phyloP scores from a whole-genome alignment of 2,113 vertebrate species.

The Numida meleagris region DNA sequence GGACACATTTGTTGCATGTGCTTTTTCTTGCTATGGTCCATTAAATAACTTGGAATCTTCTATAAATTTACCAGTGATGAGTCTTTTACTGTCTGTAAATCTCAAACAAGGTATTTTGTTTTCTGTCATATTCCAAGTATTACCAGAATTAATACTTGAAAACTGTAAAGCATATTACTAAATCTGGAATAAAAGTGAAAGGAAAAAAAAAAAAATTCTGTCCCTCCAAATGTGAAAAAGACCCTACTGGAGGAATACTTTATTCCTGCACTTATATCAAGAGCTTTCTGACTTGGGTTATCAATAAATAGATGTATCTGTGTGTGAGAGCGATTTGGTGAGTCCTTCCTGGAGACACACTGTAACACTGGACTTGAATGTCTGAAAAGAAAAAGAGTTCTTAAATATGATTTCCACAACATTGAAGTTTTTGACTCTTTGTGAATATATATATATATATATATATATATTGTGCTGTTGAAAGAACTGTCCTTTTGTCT shows the following conservation, averaged over 20 bases:
- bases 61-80: not conserved
- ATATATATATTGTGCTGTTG: too few relatives aligned
- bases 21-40: not conserved
- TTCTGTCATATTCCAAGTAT: not conserved
- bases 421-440: not conserved
- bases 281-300: not conserved
- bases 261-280: conserved; percentile 8
- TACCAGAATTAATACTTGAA: not conserved
- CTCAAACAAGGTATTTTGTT: not conserved
- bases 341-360: not conserved
- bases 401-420: not conserved
- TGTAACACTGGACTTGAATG: not conserved
- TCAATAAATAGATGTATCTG: not conserved
- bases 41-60: not conserved
- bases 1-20: not conserved
- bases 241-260: not conserved
- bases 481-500: not conserved
- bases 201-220: not conserved
- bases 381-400: not conserved
- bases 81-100: not conserved
- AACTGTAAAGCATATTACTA: not conserved
- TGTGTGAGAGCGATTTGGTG: not conserved
- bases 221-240: not conserved
- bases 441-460: not conserved
- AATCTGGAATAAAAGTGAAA: not conserved